Base-by-base conservation (phyloP, 2,888 invertebrate species). In the Meiosimyza platycephala region DNA sequence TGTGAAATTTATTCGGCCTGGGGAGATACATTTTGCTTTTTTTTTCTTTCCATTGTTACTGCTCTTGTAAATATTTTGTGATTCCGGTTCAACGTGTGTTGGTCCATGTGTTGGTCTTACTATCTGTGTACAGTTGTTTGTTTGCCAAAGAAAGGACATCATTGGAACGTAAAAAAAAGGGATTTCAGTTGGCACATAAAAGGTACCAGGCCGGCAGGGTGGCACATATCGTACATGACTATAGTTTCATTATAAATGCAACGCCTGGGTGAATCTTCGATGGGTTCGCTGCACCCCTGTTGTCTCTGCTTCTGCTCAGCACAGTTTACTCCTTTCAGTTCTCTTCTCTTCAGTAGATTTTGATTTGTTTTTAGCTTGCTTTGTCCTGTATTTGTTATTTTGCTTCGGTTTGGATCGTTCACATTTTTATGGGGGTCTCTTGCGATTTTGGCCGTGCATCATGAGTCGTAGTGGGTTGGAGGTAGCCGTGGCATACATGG, bases 231-330 rank as follows among this genome's bases (percentile, higher is more conserved):
- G 48, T 68, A 48, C 59, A 54, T 33, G 66, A 33, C 65, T 48
- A 15, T 47, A 47, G 62, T 60, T 72, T 72, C 72, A 72, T 72
- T 72, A 72, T 65, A 70, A 70, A 73, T 65, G 73, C 69, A 73
- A 65, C 60, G 69, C 73, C 60, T 65, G 73, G 13, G 40, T 73
- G 70, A 57, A 52, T 73, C 70, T 65, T 73, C 70, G 65, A 73
- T 60, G 69, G 60, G 51, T 62, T 60, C 47, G 66, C 16, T 54
- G 11, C 40, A 54, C 55, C n/a, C 28, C 62, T 62, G n/a, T 9
- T n/a, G 15, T 47, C 9, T 6, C 33, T 66, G 16, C 18, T 33
- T 3, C 67, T 40, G 40, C 40, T 40, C 40, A 40, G 9, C 40
- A 40, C 40, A 40, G 40, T 40, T 40, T 40, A 40, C 40, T 47